Evolutionary conservation across 2,888 invertebrate genomes (phyloP).

Genomic region (Mycalesis mineus): DNA sequence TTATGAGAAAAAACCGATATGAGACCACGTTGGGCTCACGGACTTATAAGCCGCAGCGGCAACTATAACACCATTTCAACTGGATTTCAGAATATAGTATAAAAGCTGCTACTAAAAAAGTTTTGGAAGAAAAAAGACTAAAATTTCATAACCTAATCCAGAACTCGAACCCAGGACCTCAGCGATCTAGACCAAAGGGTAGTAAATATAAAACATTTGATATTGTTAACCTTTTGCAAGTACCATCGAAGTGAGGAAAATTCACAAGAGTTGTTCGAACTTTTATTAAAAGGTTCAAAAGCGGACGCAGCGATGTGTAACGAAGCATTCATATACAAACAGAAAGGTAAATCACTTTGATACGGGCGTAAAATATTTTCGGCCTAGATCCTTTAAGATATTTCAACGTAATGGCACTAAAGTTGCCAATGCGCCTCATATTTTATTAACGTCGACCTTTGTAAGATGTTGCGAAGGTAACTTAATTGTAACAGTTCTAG

Average conservation of each 20-base stretch:
- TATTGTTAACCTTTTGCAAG: neutral
- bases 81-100: too few species aligned
- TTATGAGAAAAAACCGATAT: too few species aligned
- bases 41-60: too few species aligned
- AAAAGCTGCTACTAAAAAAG: too few species aligned
- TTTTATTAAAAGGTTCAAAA: slow-evolving; percentile 22
- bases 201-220: too few species aligned
- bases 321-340: slow-evolving; percentile 25
- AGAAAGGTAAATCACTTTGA: slow-evolving; percentile 30
- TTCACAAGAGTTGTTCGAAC: neutral
- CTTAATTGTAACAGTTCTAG: neutral
- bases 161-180: too few species aligned
- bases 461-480: neutral
- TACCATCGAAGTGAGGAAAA: neutral
- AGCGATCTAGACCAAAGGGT: too few species aligned
- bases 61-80: too few species aligned
- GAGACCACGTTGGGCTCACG: too few species aligned
- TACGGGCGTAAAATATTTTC: slow-evolving; percentile 20
- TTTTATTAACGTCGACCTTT: slow-evolving; percentile 7
- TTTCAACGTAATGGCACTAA: slow-evolving; percentile 10
- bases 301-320: slow-evolving; percentile 18
- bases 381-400: slow-evolving; percentile 20
- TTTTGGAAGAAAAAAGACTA: too few species aligned
- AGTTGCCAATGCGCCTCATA: slow-evolving; percentile 8
- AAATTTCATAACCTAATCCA: too few species aligned